phyloP scores from a whole-genome alignment of 2,888 invertebrate species.

The Tryphoninae sp. region DNA sequence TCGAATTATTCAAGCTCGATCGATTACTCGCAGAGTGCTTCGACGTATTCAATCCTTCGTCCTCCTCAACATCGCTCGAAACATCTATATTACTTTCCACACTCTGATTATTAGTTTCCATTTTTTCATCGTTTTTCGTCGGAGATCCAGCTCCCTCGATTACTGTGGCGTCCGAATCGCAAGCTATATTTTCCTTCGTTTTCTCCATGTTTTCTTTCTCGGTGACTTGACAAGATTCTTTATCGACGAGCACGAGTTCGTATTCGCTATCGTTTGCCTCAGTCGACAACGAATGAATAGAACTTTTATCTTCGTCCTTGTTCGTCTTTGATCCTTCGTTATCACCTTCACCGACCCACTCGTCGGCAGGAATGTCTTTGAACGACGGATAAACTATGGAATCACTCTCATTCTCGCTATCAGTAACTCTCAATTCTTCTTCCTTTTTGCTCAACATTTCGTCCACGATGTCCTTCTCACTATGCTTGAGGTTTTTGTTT shows the following conservation, averaged over 20 bases:
- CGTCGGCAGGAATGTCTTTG: slow-evolving; percentile 72
- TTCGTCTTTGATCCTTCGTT: slow-evolving; percentile 20
- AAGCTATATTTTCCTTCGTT: slow-evolving; percentile 57
- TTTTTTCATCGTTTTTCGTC: slow-evolving; percentile 12
- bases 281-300: slow-evolving; percentile 54
- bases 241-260: slow-evolving; percentile 66
- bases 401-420: slow-evolving; percentile 62
- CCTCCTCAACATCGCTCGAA: slow-evolving; percentile 40
- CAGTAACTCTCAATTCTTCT: slow-evolving; percentile 8
- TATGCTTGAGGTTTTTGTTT: slow-evolving; percentile 14
- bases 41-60: slow-evolving; percentile 41
- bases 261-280: slow-evolving; percentile 67
- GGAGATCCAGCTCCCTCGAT: slow-evolving; percentile 52
- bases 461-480: background rate
- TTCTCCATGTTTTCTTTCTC: slow-evolving; percentile 53
- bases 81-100: slow-evolving; percentile 54
- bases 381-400: slow-evolving; percentile 67
- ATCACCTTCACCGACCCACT: slow-evolving; percentile 66
- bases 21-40: slow-evolving; percentile 48
- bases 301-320: slow-evolving; percentile 37
- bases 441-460: slow-evolving; percentile 12
- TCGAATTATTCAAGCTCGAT: slow-evolving; percentile 26
- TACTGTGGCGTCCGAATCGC: slow-evolving; percentile 71
- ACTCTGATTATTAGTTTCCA: slow-evolving; percentile 4
- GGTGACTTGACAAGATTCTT: slow-evolving; percentile 56